Evolutionary conservation across 2,888 invertebrate species (phyloP), one percentile per base, ranked within the genome.

Genomic region (Athripsodes cinereus): DNA sequence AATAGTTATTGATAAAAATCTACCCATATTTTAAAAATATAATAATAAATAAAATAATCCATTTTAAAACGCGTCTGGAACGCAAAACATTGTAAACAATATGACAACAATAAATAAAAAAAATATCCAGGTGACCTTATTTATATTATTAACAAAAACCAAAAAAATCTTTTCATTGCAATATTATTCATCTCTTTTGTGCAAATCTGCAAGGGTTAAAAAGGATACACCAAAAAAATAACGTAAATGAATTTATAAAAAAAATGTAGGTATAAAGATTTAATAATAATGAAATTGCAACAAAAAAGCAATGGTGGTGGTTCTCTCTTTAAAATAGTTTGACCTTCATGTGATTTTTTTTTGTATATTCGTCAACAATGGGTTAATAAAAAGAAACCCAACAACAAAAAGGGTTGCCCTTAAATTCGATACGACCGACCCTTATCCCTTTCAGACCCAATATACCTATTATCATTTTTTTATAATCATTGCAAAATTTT

Each of bases 361-460:
- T 55, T n/a, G n/a, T n/a, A n/a, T n/a, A n/a, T n/a, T 53, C 26
- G 18, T 49, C 48, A 16, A 54, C 40, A 40, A 40, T 40, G 40
- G 40, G 40, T 26, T 52, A 48, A 58, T 31, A 31, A 58, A 49
- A 18, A 44, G n/a, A n/a, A 47, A 44, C 46, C 34, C 11, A 40
- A n/a, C 16, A 46, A 53, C 21, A 60, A 60, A 57, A 62, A 59
- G 53, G 54, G 49, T 52, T 53, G 60, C 55, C 60, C 58, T 55
- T 53, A 40, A 61, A 63, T 63, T 59, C 47, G 63, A 60, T 59
- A 55, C 59, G 62, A 40, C 54, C 61, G 61, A 63, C 63, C 61
- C 63, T 60, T 56, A 56, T 60, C 62, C 62, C 62, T 63, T 63
- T 63, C 60, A 59, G 46, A 54, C 44, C 50, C 49, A 50, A 47